Evolutionary conservation across 2,113 vertebrate species (phyloP).

Genomic region (Cyanistes caeruleus): DNA sequence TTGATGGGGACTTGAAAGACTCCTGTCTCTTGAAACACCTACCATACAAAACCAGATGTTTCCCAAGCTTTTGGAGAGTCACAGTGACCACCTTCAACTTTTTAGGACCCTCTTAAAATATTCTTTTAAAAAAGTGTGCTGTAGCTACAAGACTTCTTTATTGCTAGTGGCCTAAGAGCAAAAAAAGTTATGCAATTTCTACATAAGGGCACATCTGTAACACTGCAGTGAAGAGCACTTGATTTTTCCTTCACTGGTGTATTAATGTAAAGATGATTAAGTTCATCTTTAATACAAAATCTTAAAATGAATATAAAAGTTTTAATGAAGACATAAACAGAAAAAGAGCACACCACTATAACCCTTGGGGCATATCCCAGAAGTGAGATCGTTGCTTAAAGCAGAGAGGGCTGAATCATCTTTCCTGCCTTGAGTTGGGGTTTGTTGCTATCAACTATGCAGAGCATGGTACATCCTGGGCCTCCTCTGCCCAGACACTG

Average conservation of each 20-base stretch:
- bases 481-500: slow-evolving; percentile 41
- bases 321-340: neutral
- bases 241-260: neutral
- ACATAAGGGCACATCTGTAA: neutral
- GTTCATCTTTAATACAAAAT: neutral
- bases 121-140: neutral
- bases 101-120: neutral
- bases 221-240: accelerated
- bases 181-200: neutral
- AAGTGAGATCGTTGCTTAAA: neutral
- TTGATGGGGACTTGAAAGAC: neutral
- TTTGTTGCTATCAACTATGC: neutral
- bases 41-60: neutral
- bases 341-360: neutral
- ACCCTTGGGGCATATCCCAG: neutral
- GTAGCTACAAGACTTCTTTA: neutral
- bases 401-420: neutral
- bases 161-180: neutral
- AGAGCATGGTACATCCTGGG: neutral
- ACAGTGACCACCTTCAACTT: neutral
- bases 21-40: neutral
- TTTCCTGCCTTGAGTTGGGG: neutral
- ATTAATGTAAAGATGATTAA: neutral
- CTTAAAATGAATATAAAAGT: neutral
- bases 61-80: neutral